Conservation (phyloP, 2,113 vertebrate species). For the Monarcha castaneiventris region DNA sequence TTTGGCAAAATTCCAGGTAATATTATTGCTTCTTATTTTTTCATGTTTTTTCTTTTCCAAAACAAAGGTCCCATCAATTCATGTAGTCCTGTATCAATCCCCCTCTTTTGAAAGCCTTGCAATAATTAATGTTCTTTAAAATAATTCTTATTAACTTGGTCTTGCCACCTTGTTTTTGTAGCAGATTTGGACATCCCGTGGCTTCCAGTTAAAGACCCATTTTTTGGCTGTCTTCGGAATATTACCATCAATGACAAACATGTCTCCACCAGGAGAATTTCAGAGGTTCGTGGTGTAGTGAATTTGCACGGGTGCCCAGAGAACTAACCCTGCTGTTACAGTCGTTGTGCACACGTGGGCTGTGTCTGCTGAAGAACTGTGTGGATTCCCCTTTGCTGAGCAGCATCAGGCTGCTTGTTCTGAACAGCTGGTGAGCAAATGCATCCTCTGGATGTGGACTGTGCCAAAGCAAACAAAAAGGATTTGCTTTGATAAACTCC, state of each 20-base stretch:
- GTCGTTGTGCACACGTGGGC: not conserved
- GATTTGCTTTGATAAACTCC: not conserved
- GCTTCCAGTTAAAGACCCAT: conserved; percentile 77
- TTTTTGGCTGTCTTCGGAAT: conserved; percentile 84
- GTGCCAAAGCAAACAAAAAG: not conserved
- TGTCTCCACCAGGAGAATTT: conserved; percentile 72
- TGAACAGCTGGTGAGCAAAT: not conserved
- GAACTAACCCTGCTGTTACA: conserved; percentile 45
- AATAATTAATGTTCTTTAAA: not conserved
- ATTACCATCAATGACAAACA: conserved; percentile 77
- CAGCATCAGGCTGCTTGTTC: not conserved
- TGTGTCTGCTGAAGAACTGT: not conserved
- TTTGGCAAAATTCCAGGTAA: conserved; percentile 89
- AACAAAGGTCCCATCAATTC: not conserved
- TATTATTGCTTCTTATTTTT: not conserved
- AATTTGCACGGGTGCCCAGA: conserved; percentile 85
- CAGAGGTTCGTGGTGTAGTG: conserved; percentile 77
- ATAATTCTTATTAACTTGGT: not conserved
- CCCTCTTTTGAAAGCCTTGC: not conserved
- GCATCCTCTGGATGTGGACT: not conserved
- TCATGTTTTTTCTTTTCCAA: not conserved
- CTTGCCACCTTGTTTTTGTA: conserved; percentile 37
- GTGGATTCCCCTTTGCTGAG: not conserved
- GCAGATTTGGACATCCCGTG: conserved; percentile 22
- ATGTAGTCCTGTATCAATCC: not conserved